These are phyloP conservation scores for Vulpes lagopus DNA, from an alignment of 2,113 vertebrate genomes.

Conservation along the genomic window DNA sequence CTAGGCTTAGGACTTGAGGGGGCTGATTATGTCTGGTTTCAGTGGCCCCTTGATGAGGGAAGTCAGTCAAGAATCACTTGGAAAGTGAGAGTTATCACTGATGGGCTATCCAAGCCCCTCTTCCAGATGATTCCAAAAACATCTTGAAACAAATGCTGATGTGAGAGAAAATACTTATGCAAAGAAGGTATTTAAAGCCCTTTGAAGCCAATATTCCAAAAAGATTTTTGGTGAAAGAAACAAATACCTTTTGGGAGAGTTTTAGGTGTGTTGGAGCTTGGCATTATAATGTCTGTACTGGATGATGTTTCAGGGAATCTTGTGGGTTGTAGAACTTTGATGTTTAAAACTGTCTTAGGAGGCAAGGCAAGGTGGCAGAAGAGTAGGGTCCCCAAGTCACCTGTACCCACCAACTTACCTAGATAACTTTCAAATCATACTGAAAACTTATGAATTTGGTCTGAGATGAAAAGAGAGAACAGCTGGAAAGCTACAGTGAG, in stretches of 20 bases:
- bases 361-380: too few relatives aligned
- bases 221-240: neutral
- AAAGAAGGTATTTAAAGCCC: neutral
- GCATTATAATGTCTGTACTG: too few relatives aligned
- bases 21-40: neutral
- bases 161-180: neutral
- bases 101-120: neutral
- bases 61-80: neutral
- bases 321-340: neutral
- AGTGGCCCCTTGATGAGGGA: neutral
- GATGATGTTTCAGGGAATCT: neutral
- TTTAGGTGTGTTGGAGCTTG: neutral
- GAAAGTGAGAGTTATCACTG: neutral
- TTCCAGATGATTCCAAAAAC: neutral
- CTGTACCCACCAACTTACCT: too few relatives aligned
- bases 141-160: neutral
- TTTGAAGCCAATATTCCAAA: neutral
- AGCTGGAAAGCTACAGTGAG: too few relatives aligned
- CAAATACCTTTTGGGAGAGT: neutral
- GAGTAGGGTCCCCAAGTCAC: too few relatives aligned
- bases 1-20: too few relatives aligned
- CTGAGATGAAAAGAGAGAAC: too few relatives aligned
- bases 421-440: too few relatives aligned
- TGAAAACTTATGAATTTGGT: too few relatives aligned
- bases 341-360: neutral